Conservation (phyloP, 2,797 vertebrate genomes). For the Otus scops region DNA sequence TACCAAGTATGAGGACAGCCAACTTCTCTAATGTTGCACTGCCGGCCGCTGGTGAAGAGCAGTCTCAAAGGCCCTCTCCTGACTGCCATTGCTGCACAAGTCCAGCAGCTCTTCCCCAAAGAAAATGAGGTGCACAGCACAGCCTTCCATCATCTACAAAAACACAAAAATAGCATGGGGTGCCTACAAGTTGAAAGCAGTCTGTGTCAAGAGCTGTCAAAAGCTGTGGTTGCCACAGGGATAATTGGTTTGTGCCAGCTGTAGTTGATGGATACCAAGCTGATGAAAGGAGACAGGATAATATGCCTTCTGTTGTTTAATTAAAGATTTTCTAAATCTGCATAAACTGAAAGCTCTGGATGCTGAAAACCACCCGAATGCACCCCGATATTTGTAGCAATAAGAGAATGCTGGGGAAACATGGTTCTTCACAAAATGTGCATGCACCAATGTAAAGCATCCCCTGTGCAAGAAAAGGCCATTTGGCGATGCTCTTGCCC, state of each 20-base stretch:
- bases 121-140: background rate
- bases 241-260: constrained; percentile 64
- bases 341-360: background rate
- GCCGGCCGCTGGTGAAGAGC: background rate
- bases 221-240: constrained; percentile 56
- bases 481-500: background rate
- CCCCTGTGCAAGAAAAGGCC: background rate
- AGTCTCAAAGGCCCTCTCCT: background rate
- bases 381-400: background rate
- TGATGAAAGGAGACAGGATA: constrained; percentile 61
- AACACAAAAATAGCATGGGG: background rate
- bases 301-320: constrained; percentile 63
- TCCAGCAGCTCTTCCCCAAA: background rate
- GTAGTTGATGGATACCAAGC: constrained; percentile 49
- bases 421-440: background rate
- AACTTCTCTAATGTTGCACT: background rate
- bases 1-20: accelerated
- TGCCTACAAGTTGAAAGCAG: background rate
- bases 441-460: accelerated
- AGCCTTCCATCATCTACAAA: background rate
- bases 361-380: background rate
- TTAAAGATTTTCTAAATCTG: constrained; percentile 43
- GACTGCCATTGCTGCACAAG: background rate
- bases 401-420: background rate
- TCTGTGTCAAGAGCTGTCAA: constrained; percentile 45